Conservation (phyloP, 2,797 vertebrate species). For the Notolepis coatsorum region DNA sequence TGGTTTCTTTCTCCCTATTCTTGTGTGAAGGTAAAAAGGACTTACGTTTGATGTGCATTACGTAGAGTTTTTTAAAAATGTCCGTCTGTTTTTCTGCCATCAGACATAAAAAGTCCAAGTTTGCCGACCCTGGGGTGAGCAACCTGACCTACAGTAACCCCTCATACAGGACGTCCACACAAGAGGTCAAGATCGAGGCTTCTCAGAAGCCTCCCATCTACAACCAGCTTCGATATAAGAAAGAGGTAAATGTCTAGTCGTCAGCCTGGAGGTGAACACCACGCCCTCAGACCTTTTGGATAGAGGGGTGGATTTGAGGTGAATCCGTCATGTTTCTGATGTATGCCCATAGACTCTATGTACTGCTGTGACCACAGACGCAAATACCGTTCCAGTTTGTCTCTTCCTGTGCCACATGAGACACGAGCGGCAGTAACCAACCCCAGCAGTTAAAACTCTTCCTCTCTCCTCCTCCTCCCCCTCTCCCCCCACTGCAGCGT, state of each 20-base stretch:
- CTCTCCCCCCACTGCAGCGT: constrained; percentile 85
- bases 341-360: constrained; percentile 28
- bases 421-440: neutral
- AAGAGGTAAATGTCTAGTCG: constrained; percentile 85
- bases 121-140: constrained; percentile 91
- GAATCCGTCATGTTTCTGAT: constrained; percentile 36
- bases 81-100: neutral
- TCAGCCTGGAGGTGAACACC: neutral
- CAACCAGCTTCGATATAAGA: constrained; percentile 96
- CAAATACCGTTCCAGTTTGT: constrained; percentile 25
- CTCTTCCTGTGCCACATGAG: constrained; percentile 23
- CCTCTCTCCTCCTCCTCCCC: constrained; percentile 63
- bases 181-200: constrained; percentile 97
- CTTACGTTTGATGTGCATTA: neutral
- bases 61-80: no score
- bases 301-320: constrained; percentile 30
- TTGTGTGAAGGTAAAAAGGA: neutral
- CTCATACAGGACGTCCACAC: constrained; percentile 95
- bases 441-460: constrained; percentile 7
- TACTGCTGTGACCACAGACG: constrained; percentile 19
- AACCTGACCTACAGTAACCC: constrained; percentile 98
- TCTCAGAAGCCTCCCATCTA: constrained; percentile 92
- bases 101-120: constrained; percentile 96
- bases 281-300: neutral
- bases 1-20: neutral